A percentile compares a stretch with the other conserved stretches of the same genome.
Conservation (phyloP, 2,797 vertebrate species). For the Otolemur crassicaudatus region DNA sequence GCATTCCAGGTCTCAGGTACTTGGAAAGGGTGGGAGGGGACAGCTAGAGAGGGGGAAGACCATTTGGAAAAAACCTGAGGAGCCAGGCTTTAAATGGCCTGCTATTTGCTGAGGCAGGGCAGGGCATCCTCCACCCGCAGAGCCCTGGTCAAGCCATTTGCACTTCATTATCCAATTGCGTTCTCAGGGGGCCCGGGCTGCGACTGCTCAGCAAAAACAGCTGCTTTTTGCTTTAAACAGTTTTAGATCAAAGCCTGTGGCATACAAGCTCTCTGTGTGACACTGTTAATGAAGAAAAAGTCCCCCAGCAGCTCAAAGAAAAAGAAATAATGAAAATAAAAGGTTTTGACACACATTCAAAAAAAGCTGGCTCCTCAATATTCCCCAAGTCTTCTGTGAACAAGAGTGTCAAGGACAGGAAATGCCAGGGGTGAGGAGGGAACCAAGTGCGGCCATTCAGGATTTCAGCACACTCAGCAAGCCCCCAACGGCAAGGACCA, state of each 20-base stretch:
- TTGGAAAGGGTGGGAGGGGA: background rate
- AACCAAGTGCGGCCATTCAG: background rate
- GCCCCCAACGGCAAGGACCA: fast-evolving
- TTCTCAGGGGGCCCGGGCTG: background rate
- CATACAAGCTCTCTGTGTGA: conserved; percentile 36
- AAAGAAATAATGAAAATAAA: conserved; percentile 66
- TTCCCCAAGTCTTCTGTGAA: fast-evolving
- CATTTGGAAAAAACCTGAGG: background rate
- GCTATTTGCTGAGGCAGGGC: background rate
- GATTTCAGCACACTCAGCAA: background rate
- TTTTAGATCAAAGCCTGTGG: conserved; percentile 69
- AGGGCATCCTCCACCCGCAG: background rate
- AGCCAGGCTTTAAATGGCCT: background rate
- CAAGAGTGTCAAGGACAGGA: conserved; percentile 26
- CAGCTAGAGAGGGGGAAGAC: background rate
- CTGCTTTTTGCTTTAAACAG: conserved; percentile 71
- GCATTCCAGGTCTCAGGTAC: background rate
- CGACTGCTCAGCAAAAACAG: conserved; percentile 46
- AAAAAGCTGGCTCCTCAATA: background rate
- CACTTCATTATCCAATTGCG: conserved; percentile 1
- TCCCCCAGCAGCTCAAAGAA: conserved; percentile 58
- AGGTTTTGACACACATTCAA: conserved; percentile 52
- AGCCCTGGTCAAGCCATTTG: background rate
- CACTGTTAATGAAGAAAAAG: conserved; percentile 72
- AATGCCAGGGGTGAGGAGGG: conserved; percentile 51